Evolutionary conservation across 2,797 vertebrate genomes (phyloP).

Genomic region (Malurus leucopterus): DNA sequence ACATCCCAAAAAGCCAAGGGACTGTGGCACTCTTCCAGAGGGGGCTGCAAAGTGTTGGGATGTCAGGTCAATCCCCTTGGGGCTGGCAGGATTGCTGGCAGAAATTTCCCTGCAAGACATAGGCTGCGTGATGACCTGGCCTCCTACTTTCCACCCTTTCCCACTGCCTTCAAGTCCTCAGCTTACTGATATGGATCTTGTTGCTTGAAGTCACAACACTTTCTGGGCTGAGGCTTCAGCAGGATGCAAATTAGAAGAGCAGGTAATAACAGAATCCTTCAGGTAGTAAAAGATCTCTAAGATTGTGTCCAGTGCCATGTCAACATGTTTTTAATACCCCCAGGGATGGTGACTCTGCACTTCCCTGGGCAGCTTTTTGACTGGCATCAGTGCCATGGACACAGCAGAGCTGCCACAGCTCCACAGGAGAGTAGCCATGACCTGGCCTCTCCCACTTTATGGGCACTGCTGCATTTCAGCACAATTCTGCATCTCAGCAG

Average conservation of each 20-base stretch:
- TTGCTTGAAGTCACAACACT: background rate
- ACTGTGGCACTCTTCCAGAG: background rate
- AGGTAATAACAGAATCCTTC: background rate
- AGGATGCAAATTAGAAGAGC: background rate
- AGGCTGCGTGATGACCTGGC: fast-evolving
- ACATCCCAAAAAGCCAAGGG: background rate
- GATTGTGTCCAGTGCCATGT: background rate
- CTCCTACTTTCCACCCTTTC: background rate
- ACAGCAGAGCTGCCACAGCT: background rate
- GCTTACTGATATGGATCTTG: background rate
- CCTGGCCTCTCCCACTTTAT: background rate
- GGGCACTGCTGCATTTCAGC: background rate
- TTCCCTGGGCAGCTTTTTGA: background rate
- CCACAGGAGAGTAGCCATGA: fast-evolving
- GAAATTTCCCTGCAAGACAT: background rate
- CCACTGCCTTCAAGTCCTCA: background rate
- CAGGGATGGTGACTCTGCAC: background rate
- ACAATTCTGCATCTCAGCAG: background rate
- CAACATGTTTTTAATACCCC: background rate
- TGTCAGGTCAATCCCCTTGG: background rate
- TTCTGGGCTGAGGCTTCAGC: background rate
- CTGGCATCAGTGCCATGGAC: fast-evolving
- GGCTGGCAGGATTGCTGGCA: background rate
- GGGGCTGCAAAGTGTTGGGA: background rate
- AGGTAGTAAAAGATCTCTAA: background rate